Evolutionary conservation across 2,888 invertebrate genomes (phyloP), one percentile per base, ranked within the genome.

Genomic region (Rotaria sp.): DNA sequence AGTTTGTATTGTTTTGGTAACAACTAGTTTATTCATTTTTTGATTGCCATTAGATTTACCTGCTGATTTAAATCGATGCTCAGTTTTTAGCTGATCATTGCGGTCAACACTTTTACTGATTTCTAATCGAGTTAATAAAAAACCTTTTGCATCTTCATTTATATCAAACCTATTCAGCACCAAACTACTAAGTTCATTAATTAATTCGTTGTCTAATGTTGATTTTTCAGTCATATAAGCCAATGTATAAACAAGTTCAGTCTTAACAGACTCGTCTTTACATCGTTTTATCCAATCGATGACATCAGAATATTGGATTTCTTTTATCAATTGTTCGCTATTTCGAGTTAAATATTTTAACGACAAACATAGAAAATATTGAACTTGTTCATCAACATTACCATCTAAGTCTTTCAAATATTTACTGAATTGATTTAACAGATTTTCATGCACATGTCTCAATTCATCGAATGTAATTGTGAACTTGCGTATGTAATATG

Each of bases 1-100:
- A 55, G 84, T 84, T 84, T 84, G 55, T 55, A 84, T 57, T 57
- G 84, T 84, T 57, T 84, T 84, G 35, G 84, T 84, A 21, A 84
- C 84, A 21, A 38, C 74, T 57, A 57, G 24, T 74, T 74, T 74
- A 74, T 74, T 74, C 74, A 35, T 74, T 35, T 74, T 38, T 18
- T 35, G 15, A 74, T 74, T 74, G 1, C 38, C 74, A 74, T 74
- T 74, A 35, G 74, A 74, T 38, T 74, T 15, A 38, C 74, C 74
- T 1, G 38, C 30, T 35, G 74, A 35, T 35, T 35, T 74, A 74
- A 74, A 74, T 38, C 74, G 74, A 35, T 74, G 74, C 38, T 74
- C 74, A 21, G 74, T 18, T 74, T 74, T 74, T 38, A 38, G 11
- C 30, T 38, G 74, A 74, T 35, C 74, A 74, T 1, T 74, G 18